A percentile compares a stretch with the other conserved stretches of the same genome.
These are phyloP conservation scores for Kryptolebias ocellatus DNA, from an alignment of 2,797 vertebrate species.

Conservation along the genomic window DNA sequence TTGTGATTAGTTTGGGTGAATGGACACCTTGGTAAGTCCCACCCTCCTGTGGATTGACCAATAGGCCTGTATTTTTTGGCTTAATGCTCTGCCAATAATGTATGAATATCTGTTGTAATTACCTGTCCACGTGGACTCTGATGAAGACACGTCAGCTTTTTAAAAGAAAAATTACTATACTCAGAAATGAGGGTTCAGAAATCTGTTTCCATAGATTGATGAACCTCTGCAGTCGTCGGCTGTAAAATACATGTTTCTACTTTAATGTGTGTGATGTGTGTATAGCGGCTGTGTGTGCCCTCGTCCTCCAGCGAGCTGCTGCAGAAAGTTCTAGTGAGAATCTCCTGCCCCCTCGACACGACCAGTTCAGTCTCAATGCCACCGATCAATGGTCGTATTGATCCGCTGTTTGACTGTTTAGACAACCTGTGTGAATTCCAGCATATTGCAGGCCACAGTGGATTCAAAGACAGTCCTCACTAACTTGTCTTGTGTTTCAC, in stretches of 20 bases:
- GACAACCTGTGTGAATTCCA: conserved; percentile 78
- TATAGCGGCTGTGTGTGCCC: conserved; percentile 10
- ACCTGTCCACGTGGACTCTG: too few relatives aligned
- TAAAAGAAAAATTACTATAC: too few relatives aligned
- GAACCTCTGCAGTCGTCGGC: conserved; percentile 36
- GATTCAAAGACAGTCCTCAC: conserved; percentile 41
- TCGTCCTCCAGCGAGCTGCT: conserved; percentile 42
- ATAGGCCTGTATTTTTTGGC: too few relatives aligned
- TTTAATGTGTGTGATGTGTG: not conserved
- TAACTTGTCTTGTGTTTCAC: not conserved
- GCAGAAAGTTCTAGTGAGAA: conserved; percentile 64
- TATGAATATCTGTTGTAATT: too few relatives aligned
- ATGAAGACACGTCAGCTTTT: too few relatives aligned
- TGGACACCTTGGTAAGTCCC: too few relatives aligned
- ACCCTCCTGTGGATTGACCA: too few relatives aligned
- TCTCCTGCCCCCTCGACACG: conserved; percentile 67
- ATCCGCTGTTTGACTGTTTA: conserved; percentile 78
- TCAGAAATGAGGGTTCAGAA: too few relatives aligned
- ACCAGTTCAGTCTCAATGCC: conserved; percentile 77
- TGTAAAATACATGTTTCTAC: not conserved
- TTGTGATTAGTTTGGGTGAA: too few relatives aligned
- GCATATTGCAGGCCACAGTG: conserved; percentile 64
- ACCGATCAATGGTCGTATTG: conserved; percentile 72
- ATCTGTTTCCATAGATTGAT: not conserved
- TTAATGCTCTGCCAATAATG: too few relatives aligned